Base-by-base conservation (phyloP, 2,113 vertebrate species). In the Otus sunia region DNA sequence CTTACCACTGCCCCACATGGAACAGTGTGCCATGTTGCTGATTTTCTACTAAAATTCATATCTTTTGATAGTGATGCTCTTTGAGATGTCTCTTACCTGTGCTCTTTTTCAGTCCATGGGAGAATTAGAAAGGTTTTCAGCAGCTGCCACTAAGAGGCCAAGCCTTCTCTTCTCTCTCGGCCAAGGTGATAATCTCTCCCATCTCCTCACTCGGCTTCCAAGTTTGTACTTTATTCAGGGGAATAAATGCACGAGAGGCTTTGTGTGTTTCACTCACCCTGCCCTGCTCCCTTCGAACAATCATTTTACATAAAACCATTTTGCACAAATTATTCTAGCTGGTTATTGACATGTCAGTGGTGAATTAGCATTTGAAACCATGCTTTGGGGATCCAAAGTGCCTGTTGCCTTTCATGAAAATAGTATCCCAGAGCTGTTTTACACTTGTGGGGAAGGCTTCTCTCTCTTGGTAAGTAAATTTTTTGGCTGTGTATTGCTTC, bases 1-100 rank as follows among this genome's bases (percentile, higher is more conserved):
- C 41, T 90, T 73, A 23, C 20, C 34, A 4, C 45, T 66, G 50
- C 55, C 34, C 19, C 25, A 11, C 0, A 0, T 55, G 67, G 36
- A 69, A 29, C 25, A 2, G 5, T 15, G 37, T 92, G 39, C 25
- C 74, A 67, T 59, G 37, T 85, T 80, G 14, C 37, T 67, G 12
- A 12, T 37, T 47, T 79, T 63, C 17, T 26, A 32, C 39, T 14
- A 59, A n/a, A 86, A 59, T 62, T 47, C 8, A 6, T 73, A 23
- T 37, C 18, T 86, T 68, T 60, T 37, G 20, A 30, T 32, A 6
- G 13, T 21, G 27, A 4, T 80, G 4, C 14, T 82, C 30, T 63
- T 47, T 52, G 27, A 34, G 27, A 5, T 39, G 14, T 53, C 27
- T 90, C 45, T 79, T 80, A 62, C 58, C 55, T 88, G 36, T 0